These are phyloP conservation scores for Hyperopisus bebe DNA, from an alignment of 2,113 vertebrate species.

Conservation along the genomic window DNA sequence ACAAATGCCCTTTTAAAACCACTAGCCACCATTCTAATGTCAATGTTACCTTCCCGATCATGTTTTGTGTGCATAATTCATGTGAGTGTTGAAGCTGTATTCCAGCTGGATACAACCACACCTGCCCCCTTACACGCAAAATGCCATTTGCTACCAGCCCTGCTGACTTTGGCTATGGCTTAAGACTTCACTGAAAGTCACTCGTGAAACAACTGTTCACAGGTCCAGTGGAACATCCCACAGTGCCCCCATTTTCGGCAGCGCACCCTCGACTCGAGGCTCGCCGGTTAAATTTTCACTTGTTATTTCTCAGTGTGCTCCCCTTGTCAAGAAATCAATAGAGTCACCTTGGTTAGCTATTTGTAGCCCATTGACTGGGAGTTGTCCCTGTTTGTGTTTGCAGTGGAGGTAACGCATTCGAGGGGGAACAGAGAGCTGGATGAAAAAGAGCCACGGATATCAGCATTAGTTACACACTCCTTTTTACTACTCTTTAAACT, in stretches of 20 bases:
- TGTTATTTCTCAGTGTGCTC: conserved; percentile 32
- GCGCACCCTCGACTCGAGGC: conserved; percentile 33
- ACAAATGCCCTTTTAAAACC: not conserved
- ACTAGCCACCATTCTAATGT: not conserved
- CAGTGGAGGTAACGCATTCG: conserved; percentile 37
- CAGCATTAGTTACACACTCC: conserved; percentile 62
- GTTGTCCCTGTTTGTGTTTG: conserved; percentile 25
- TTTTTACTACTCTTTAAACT: conserved; percentile 64
- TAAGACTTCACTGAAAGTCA: conserved; percentile 26
- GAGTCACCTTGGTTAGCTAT: conserved; percentile 71
- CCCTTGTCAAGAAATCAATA: conserved; percentile 61
- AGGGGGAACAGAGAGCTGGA: conserved; percentile 29
- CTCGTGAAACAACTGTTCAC: conserved; percentile 26
- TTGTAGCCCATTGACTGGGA: conserved; percentile 58
- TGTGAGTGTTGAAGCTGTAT: not conserved
- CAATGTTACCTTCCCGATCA: not conserved
- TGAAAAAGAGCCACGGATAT: conserved; percentile 51
- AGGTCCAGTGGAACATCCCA: not conserved
- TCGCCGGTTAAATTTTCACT: conserved; percentile 35
- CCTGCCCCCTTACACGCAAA: not conserved
- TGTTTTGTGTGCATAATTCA: not conserved
- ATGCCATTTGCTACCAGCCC: not conserved
- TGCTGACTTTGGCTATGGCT: not conserved
- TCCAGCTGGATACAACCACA: not conserved
- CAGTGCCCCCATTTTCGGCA: not conserved